Evolutionary conservation across 2,113 vertebrate species (phyloP).

Genomic region (zebrafish (Danio rerio)): DNA sequence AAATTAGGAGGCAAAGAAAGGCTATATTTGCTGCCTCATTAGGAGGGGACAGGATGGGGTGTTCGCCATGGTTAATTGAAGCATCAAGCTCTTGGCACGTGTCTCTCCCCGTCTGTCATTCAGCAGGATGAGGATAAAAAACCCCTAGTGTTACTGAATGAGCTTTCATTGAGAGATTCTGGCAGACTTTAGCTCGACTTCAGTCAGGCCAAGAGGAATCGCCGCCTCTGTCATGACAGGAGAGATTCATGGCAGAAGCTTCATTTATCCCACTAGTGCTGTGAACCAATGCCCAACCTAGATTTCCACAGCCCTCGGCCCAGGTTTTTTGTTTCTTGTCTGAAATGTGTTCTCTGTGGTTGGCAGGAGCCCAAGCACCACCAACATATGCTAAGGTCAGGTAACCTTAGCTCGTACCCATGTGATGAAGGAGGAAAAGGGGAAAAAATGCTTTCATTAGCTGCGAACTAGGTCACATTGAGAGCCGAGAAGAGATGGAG

Average conservation of each 20-base stretch:
- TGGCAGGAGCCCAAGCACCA: constrained; percentile 22
- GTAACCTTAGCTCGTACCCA: constrained; percentile 57
- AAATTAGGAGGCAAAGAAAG: constrained; percentile 1
- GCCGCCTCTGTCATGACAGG: constrained; percentile 33
- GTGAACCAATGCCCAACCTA: not conserved
- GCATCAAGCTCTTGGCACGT: constrained; percentile 47
- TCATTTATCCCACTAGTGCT: constrained; percentile 13
- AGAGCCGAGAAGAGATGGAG: constrained; percentile 52
- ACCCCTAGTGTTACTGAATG: constrained; percentile 29
- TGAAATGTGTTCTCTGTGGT: constrained; percentile 28
- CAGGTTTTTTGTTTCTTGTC: constrained; percentile 24
- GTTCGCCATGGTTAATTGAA: constrained; percentile 48
- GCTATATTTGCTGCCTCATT: constrained; percentile 53
- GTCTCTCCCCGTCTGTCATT: constrained; percentile 43
- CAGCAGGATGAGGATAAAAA: constrained; percentile 47
- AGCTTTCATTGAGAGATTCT: constrained; percentile 52
- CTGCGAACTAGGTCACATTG: constrained; percentile 66
- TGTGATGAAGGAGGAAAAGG: constrained; percentile 48
- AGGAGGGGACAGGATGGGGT: constrained; percentile 35
- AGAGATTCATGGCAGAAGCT: constrained; percentile 31
- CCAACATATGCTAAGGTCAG: constrained; percentile 46
- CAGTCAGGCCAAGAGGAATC: not conserved
- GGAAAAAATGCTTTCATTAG: constrained; percentile 58
- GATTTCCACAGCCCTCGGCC: not conserved
- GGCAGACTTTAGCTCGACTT: constrained; percentile 37